These are phyloP conservation scores for Squalus acanthias DNA, from an alignment of 2,797 vertebrate species.

Conservation along the genomic window DNA sequence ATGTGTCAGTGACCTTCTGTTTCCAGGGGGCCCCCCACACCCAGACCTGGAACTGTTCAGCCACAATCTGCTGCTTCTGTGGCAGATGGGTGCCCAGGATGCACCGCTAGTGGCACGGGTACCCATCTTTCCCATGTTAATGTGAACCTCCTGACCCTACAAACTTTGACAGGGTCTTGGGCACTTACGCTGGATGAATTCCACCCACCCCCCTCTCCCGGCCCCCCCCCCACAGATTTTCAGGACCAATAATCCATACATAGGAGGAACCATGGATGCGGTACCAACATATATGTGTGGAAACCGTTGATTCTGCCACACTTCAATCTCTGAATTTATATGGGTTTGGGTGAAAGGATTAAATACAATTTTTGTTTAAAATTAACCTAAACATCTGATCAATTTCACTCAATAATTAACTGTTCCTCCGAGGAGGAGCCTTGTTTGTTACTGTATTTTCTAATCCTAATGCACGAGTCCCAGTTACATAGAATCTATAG, in stretches of 20 bases:
- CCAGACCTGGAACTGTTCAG: neutral
- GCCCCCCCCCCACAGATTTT: too few species aligned
- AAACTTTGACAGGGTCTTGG: neutral
- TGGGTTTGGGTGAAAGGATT: neutral
- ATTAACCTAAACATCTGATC: neutral
- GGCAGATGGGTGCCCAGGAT: neutral
- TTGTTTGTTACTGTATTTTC: neutral
- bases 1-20: neutral
- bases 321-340: neutral
- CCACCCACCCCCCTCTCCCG: neutral
- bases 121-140: neutral
- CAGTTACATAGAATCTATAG: neutral
- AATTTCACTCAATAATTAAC: neutral
- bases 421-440: neutral
- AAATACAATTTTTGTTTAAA: neutral
- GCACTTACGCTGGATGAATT: neutral
- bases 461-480: neutral
- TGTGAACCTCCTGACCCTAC: neutral
- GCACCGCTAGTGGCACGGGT: neutral
- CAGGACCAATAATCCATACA: neutral
- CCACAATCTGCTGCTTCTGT: neutral
- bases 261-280: neutral
- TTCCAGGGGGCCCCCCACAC: neutral
- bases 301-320: neutral
- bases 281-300: neutral